Evolutionary conservation across 2,113 vertebrate species (phyloP), one percentile per base, ranked within the genome.

Genomic region (Agapornis roseicollis): DNA sequence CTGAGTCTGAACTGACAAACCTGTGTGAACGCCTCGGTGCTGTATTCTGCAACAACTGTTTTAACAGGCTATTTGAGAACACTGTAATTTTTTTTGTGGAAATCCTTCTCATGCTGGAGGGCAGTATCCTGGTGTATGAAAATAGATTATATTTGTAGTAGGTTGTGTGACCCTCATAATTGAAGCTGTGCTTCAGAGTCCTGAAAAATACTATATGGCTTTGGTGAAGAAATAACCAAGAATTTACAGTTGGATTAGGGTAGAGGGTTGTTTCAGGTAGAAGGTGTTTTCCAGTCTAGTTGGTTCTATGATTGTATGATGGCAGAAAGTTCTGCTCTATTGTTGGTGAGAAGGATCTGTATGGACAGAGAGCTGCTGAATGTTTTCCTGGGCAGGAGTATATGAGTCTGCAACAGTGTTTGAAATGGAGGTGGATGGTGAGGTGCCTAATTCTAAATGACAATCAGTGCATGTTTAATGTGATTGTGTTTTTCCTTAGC

Each of bases 81-180:
- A 5, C 4, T 0, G 0, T 31, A 5, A 49, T 39, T 80, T 7
- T 39, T 46, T 78, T 33, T 24, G 19, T 81, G 44, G 39, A 49
- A 68, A 64, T 37, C n/a, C 31, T 44, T 44, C n/a, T 78, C 3
- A 2, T 28, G 23, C 46, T 53, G 42, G 28, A 61, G 58, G 78
- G 31, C n/a, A 22, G 28, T 25, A 29, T 46, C 41, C 28, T 68
- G 33, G 15, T 47, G 7, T 33, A 65, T 47, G 52, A 29, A 28
- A 66, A 35, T 13, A 23, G 5, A 4, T 16, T 7, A 41, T 52
- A 4, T 42, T 61, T 55, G 4, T 55, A 8, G 29, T 64, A 35
- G 25, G 17, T 8, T 31, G 47, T 55, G 28, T 25, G 47, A 35
- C 17, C 15, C 19, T 84, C 20, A 12, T 41, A 23, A 60, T 64